Base-by-base conservation (phyloP, 2,888 invertebrate genomes). In the Pasiphila rectangulata region DNA sequence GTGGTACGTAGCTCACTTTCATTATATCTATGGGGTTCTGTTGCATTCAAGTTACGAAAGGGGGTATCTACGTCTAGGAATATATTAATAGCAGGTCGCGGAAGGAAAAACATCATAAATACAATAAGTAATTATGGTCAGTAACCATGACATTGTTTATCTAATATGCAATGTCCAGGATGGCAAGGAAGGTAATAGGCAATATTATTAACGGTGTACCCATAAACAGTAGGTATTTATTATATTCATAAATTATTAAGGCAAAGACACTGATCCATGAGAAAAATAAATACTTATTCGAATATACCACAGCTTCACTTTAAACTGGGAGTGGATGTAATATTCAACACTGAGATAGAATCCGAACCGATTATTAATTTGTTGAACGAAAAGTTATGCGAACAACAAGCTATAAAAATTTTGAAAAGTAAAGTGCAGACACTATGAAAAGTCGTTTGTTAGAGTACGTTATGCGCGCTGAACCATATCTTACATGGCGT, bases 401-500 rank as follows among this genome's bases (percentile, higher is more conserved):
- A 21, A 21, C 21, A 7, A 21, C 21, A 5, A 21, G 6, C 9
- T 16, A 29, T 2, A 16, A 16, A n/a, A 4, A 9, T 37, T 20
- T 46, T 37, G 40, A 40, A 47, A 35, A 30, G 46, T 48, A 39
- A 44, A 38, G 44, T 46, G 42, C 10, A 50, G 43, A 50, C 38
- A 45, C 27, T 42, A 45, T 47, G 42, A 51, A 46, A 47, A 51
- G 54, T 45, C 49, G 44, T 55, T 56, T 60, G 44, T 51, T 60
- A 58, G n/a, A n/a, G 73, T 67, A 74, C 81, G 82, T 86, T 84
- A 76, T 61, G 72, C 62, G 72, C 85, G 72, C 76, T 79, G 78
- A 82, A 86, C 79, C 88, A 80, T 83, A 79, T 73, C 83, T 65
- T 82, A 74, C 75, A 69, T 64, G 57, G 59, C 61, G 61, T 65